These are phyloP conservation scores for Apostichopus parvimensis DNA, from an alignment of 35 echinoderm and acorn worm genomes.

Conservation along the genomic window DNA sequence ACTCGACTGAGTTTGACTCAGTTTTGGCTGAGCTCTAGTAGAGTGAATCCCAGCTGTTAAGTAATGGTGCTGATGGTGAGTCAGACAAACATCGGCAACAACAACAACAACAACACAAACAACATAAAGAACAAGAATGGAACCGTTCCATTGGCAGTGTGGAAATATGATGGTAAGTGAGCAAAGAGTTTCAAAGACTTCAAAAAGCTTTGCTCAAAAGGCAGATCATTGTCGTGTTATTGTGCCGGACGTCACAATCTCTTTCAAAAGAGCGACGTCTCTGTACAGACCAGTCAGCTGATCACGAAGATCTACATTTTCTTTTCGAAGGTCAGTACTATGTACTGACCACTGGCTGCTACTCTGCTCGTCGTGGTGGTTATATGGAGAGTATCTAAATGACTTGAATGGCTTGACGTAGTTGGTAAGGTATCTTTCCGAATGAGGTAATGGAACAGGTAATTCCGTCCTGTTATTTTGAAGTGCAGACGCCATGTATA, in stretches of 20 bases:
- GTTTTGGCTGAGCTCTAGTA: too few species aligned
- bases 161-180: too few species aligned
- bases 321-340: slow-evolving; percentile 68
- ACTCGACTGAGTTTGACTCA: too few species aligned
- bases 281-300: slow-evolving; percentile 57
- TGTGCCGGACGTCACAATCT: slow-evolving; percentile 33
- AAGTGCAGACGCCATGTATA: background rate
- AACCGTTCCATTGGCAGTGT: too few species aligned
- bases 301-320: slow-evolving; percentile 74
- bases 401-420: slow-evolving; percentile 22
- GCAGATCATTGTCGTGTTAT: background rate
- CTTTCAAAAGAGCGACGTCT: slow-evolving; percentile 75
- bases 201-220: too few species aligned
- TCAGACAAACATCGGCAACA: too few species aligned
- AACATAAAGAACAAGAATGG: too few species aligned
- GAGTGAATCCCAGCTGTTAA: too few species aligned
- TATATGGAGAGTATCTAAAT: slow-evolving; percentile 41
- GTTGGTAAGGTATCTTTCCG: background rate
- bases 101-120: too few species aligned
- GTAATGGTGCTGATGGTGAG: too few species aligned
- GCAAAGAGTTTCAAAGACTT: too few species aligned
- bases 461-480: background rate
- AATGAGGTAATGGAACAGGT: background rate
- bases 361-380: slow-evolving; percentile 40
- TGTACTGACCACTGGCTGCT: slow-evolving; percentile 41